Conservation (phyloP, 2,888 invertebrate species). For the Ormia ochracea region DNA sequence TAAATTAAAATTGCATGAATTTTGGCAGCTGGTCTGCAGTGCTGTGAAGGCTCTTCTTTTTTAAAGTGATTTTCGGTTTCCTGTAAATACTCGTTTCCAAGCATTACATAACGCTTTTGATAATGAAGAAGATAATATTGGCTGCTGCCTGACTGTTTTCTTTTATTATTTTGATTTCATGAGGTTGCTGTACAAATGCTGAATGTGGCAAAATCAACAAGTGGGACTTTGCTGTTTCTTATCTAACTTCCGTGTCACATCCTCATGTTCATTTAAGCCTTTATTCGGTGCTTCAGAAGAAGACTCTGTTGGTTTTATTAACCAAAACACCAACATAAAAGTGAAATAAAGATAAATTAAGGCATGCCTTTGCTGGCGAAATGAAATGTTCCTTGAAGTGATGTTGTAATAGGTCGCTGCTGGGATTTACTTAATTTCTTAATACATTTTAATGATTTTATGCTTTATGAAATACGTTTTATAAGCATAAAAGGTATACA, state of each 20-base stretch:
- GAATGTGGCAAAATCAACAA: constrained; percentile 37
- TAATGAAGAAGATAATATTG: constrained; percentile 54
- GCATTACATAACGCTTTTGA: constrained; percentile 43
- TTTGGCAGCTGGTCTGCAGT: constrained; percentile 53
- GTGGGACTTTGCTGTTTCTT: constrained; percentile 62
- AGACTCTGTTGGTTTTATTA: constrained; percentile 25
- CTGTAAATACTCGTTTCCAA: constrained; percentile 24
- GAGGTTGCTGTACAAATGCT: constrained; percentile 38
- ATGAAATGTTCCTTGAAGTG: neutral
- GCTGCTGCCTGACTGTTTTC: neutral
- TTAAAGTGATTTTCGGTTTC: constrained; percentile 28
- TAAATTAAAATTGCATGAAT: constrained; percentile 50
- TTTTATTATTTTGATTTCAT: neutral
- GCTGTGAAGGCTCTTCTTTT: constrained; percentile 53
- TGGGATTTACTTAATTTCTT: neutral
- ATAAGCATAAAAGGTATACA: no score
- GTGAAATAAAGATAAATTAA: constrained; percentile 34
- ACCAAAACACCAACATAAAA: neutral
- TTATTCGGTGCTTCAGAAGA: constrained; percentile 36
- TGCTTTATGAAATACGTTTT: constrained; percentile 12
- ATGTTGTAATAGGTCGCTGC: neutral
- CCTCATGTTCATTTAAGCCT: constrained; percentile 60
- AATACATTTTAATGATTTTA: neutral
- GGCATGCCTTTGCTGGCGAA: neutral
- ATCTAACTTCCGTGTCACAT: constrained; percentile 73